Percentiles rank a stretch among this genome's conserved stretches.
These are phyloP conservation scores for Alethe diademata DNA, from an alignment of 2,113 vertebrate species.

Conservation along the genomic window DNA sequence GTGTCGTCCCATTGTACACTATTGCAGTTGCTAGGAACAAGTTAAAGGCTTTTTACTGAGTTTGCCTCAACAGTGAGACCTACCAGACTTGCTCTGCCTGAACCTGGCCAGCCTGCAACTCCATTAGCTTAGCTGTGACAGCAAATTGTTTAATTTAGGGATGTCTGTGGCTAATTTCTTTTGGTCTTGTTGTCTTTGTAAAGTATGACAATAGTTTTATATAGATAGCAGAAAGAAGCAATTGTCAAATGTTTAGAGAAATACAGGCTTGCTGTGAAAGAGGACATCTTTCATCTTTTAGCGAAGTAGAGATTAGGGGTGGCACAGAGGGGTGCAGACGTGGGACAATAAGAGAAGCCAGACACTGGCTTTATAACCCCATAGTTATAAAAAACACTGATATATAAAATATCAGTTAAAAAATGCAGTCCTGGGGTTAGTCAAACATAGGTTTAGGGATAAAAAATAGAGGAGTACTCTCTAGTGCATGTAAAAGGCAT, in stretches of 20 bases:
- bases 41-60: accelerated
- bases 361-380: not conserved
- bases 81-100: not conserved
- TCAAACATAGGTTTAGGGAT: not conserved
- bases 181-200: not conserved
- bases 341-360: not conserved
- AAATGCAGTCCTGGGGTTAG: not conserved
- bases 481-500: not conserved
- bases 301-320: not conserved
- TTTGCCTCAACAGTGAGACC: not conserved
- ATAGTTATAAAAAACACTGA: not conserved
- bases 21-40: not conserved
- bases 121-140: not conserved
- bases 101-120: not conserved
- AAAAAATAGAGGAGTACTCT: not conserved
- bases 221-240: not conserved
- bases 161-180: not conserved
- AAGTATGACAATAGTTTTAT: not conserved
- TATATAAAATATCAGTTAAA: not conserved
- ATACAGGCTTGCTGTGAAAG: not conserved
- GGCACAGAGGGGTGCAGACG: not conserved
- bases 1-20: too few relatives aligned
- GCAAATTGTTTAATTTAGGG: not conserved
- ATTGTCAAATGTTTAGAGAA: not conserved
- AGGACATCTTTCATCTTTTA: not conserved